phyloP scores from a whole-genome alignment of 2,888 invertebrate species.

The Pammene aurita region DNA sequence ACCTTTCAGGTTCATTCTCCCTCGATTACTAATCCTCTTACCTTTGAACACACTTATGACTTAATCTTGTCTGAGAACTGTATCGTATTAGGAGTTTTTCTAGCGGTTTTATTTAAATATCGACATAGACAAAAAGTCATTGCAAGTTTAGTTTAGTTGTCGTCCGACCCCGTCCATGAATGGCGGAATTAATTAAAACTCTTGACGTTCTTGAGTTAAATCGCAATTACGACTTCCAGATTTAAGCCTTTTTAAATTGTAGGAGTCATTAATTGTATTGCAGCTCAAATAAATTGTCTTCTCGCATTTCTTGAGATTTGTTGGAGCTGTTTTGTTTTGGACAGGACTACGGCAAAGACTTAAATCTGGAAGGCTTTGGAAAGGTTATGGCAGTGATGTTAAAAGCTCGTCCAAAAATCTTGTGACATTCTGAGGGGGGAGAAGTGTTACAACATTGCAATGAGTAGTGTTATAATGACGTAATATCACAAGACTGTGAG shows the following conservation, averaged over 20 bases:
- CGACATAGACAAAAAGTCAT: neutral
- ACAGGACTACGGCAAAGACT: neutral
- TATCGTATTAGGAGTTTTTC: neutral
- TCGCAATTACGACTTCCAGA: constrained; percentile 28
- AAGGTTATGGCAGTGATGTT: neutral
- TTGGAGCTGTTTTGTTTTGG: constrained; percentile 3
- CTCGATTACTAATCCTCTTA: too few relatives aligned
- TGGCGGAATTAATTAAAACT: constrained; percentile 37
- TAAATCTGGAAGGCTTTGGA: neutral
- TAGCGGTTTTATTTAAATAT: neutral
- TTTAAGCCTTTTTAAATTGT: constrained; percentile 32
- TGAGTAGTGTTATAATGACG: too few relatives aligned
- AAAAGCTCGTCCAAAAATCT: too few relatives aligned
- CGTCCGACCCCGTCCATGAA: constrained; percentile 21
- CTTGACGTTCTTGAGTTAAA: constrained; percentile 35
- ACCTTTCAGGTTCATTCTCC: too few relatives aligned
- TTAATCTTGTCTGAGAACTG: too few relatives aligned
- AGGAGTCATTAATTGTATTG: constrained; percentile 34
- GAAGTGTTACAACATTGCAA: too few relatives aligned
- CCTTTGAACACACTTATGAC: too few relatives aligned
- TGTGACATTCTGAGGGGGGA: too few relatives aligned
- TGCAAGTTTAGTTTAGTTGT: neutral
- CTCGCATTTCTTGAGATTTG: constrained; percentile 7
- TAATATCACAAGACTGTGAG: too few relatives aligned
- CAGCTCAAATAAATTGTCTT: constrained; percentile 27